phyloP scores from a whole-genome alignment of 2,888 invertebrate genomes.

The Hirudinaria manillensis region DNA sequence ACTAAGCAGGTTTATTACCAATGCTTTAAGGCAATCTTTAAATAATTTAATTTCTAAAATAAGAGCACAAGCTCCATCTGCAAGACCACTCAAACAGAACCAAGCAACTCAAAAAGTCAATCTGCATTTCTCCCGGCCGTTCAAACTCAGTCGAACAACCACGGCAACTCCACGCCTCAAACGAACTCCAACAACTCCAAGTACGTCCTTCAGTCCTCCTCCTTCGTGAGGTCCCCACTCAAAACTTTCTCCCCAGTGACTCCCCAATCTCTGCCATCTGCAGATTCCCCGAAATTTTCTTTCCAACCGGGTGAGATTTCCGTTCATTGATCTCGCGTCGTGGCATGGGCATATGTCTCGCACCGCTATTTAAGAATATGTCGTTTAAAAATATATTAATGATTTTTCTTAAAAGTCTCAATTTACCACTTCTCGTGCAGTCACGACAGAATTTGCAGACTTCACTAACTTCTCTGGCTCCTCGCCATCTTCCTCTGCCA shows the following conservation, averaged over 20 bases:
- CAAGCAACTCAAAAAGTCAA: no score
- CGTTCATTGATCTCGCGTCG: no score
- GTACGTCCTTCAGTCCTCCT: background rate
- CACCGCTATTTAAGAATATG: background rate
- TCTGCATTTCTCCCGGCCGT: no score
- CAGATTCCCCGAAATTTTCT: conserved; percentile 7
- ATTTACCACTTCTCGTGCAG: background rate
- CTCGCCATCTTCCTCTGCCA: background rate
- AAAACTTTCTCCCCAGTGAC: conserved; percentile 1
- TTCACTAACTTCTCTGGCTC: conserved; percentile 17
- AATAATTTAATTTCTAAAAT: no score
- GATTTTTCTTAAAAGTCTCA: background rate
- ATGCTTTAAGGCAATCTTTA: no score
- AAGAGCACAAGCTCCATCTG: background rate
- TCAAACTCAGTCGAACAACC: no score
- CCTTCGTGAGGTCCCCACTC: background rate
- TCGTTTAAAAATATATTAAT: background rate
- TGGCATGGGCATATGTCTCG: no score
- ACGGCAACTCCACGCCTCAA: background rate
- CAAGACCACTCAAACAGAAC: background rate
- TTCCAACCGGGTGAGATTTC: background rate
- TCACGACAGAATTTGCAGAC: conserved; percentile 24
- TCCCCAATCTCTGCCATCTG: background rate
- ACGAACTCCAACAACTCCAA: background rate
- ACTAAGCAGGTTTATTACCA: no score